phyloP scores from a whole-genome alignment of 2,797 vertebrate species.

The Brachyrhaphis roseni region DNA sequence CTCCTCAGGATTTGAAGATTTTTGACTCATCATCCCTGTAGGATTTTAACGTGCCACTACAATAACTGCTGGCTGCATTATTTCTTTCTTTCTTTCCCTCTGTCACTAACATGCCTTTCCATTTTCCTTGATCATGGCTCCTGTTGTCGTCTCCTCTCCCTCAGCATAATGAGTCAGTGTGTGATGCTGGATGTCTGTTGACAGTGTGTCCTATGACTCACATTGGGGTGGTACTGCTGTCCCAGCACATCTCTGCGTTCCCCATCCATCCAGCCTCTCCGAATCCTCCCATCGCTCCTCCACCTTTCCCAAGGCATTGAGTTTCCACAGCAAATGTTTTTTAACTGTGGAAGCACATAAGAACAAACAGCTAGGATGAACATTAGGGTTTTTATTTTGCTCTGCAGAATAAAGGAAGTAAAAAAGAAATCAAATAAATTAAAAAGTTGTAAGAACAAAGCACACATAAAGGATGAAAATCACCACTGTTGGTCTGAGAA shows the following conservation, averaged over 20 bases:
- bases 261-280: background rate
- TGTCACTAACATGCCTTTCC: slow-evolving; percentile 37
- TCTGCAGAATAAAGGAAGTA: slow-evolving; percentile 7
- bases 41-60: slow-evolving; percentile 11
- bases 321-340: background rate
- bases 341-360: background rate
- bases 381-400: slow-evolving; percentile 21
- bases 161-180: slow-evolving; percentile 73
- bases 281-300: slow-evolving; percentile 13
- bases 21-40: slow-evolving; percentile 4
- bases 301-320: slow-evolving; percentile 13
- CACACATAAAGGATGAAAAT: slow-evolving; percentile 21
- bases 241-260: slow-evolving; percentile 59
- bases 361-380: background rate
- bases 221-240: slow-evolving; percentile 66
- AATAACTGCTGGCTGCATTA: slow-evolving; percentile 45
- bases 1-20: slow-evolving; percentile 17
- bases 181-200: slow-evolving; percentile 73
- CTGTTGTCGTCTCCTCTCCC: slow-evolving; percentile 68
- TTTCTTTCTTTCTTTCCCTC: slow-evolving; percentile 25
- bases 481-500: slow-evolving; percentile 27
- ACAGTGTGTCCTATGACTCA: slow-evolving; percentile 73
- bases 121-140: slow-evolving; percentile 66
- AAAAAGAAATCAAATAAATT: slow-evolving; percentile 17
- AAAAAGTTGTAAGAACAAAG: slow-evolving; percentile 21